phyloP scores from a whole-genome alignment of 2,113 vertebrate species.

The Perca schrenkii region DNA sequence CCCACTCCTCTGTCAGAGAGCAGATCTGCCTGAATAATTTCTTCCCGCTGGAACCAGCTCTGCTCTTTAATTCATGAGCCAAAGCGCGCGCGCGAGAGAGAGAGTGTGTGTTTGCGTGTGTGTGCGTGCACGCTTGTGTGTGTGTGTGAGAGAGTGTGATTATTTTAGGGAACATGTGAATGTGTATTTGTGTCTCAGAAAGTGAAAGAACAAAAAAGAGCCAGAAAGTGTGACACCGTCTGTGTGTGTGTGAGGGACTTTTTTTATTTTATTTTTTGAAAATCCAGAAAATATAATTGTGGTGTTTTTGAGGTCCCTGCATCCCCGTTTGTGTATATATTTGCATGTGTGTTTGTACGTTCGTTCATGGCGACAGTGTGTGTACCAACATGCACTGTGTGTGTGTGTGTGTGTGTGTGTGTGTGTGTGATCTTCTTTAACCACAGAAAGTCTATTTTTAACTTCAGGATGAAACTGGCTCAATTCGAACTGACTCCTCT shows the following conservation, averaged over 20 bases:
- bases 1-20: constrained; percentile 78
- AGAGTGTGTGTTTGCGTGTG: constrained; percentile 19
- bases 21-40: constrained; percentile 83
- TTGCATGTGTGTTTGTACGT: neutral
- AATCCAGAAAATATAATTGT: constrained; percentile 58
- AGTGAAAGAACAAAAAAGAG: constrained; percentile 69
- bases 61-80: constrained; percentile 83
- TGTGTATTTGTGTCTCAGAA: constrained; percentile 69
- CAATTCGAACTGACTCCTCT: constrained; percentile 61
- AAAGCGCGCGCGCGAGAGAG: constrained; percentile 19
- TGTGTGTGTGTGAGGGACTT: constrained; percentile 16
- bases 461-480: constrained; percentile 66
- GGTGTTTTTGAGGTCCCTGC: constrained; percentile 35
- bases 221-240: constrained; percentile 66
- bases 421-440: constrained; percentile 49
- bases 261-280: neutral
- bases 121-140: constrained; percentile 14
- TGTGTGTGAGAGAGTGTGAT: constrained; percentile 1
- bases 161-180: constrained; percentile 40
- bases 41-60: constrained; percentile 80
- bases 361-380: neutral
- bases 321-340: neutral
- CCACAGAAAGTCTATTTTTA: constrained; percentile 72
- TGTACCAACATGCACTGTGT: constrained; percentile 4
- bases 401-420: neutral